These are phyloP conservation scores for Ochropleura leucogaster DNA, from an alignment of 2,888 invertebrate species.

Conservation along the genomic window DNA sequence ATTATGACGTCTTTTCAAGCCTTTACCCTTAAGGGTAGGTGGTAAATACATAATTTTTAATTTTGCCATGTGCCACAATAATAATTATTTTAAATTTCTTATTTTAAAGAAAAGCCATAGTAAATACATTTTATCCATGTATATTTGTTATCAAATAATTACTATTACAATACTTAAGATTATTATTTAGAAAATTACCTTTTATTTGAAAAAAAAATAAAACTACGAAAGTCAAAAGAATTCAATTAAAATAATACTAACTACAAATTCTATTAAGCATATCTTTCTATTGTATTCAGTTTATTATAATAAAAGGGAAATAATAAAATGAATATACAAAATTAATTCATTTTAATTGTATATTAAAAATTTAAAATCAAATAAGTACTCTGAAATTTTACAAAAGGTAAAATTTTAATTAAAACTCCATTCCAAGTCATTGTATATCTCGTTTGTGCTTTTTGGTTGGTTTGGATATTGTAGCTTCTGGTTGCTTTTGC, in stretches of 20 bases:
- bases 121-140: not conserved
- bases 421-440: slow-evolving; percentile 42
- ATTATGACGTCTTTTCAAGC: no score
- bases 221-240: slow-evolving; percentile 8
- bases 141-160: slow-evolving; percentile 15
- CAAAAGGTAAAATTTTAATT: slow-evolving; percentile 46
- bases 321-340: slow-evolving; percentile 33
- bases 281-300: not conserved
- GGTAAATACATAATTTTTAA: no score
- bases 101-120: not conserved
- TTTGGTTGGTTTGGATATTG: slow-evolving; percentile 71
- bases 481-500: slow-evolving; percentile 70
- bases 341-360: slow-evolving; percentile 34
- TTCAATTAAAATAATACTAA: not conserved
- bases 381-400: slow-evolving; percentile 53
- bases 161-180: slow-evolving; percentile 5
- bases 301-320: slow-evolving; percentile 5
- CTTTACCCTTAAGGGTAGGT: no score
- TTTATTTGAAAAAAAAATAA: not conserved
- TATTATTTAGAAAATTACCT: slow-evolving; percentile 4
- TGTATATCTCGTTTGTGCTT: slow-evolving; percentile 78
- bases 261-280: not conserved
- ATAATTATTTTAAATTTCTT: not conserved
- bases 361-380: slow-evolving; percentile 33
- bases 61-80: no score